Evolutionary conservation across 2,888 invertebrate genomes (phyloP).

Genomic region (Archips xylosteana): DNA sequence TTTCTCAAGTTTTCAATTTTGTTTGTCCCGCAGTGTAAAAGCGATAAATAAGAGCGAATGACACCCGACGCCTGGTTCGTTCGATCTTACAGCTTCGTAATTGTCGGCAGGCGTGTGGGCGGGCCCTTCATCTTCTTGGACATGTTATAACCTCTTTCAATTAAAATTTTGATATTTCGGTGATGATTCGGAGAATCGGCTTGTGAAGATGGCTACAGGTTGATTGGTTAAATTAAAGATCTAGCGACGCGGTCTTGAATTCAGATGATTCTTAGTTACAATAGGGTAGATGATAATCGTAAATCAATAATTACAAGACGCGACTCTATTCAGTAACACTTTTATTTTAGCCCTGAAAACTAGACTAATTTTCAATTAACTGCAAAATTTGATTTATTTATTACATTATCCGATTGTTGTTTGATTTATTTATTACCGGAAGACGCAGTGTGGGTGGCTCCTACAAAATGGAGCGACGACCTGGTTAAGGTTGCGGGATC

Average conservation of each 20-base stretch:
- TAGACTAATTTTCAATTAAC: too few species aligned
- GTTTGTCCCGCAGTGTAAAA: conserved; percentile 45
- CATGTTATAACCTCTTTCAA: conserved; percentile 39
- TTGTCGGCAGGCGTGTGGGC: conserved; percentile 45
- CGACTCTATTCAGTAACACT: too few species aligned
- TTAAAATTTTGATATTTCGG: conserved; percentile 28
- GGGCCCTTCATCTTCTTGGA: conserved; percentile 45
- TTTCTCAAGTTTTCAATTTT: conserved; percentile 13
- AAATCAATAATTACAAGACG: too few species aligned
- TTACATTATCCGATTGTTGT: too few species aligned
- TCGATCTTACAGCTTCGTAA: conserved; percentile 32
- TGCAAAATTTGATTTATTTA: too few species aligned
- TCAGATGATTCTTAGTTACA: background rate
- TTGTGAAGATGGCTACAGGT: background rate
- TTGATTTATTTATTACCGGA: too few species aligned
- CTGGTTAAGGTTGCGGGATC: too few species aligned
- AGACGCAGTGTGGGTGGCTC: too few species aligned
- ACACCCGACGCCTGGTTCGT: conserved; percentile 52
- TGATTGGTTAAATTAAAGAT: background rate
- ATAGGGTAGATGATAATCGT: too few species aligned
- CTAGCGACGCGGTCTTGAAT: background rate
- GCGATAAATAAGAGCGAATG: conserved; percentile 54
- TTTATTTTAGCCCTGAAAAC: too few species aligned
- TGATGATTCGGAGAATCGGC: background rate
- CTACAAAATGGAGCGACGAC: too few species aligned